Percentiles rank a stretch among this genome's conserved stretches.
Evolutionary conservation across 1,140 invertebrate genomes (phyloP).

Genomic region (Habropoda laboriosa): DNA sequence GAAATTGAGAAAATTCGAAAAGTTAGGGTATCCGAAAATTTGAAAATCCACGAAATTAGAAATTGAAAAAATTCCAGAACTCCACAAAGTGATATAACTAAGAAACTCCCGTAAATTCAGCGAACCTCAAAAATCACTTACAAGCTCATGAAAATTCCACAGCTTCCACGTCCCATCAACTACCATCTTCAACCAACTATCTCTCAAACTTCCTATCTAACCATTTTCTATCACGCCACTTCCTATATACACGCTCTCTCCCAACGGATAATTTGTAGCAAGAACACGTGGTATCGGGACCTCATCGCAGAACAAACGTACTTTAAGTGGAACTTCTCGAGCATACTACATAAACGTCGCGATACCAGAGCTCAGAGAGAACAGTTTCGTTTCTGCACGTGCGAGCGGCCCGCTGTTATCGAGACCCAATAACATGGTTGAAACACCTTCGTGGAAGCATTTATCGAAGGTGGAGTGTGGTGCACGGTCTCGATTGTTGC

Average conservation of each 20-base stretch:
- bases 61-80: too few relatives aligned
- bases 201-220: not conserved
- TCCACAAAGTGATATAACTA: too few relatives aligned
- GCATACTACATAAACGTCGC: slow-evolving; percentile 5
- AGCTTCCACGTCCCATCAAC: not conserved
- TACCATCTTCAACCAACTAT: not conserved
- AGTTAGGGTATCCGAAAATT: not conserved
- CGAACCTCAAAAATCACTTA: too few relatives aligned
- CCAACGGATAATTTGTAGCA: not conserved
- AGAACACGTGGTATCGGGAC: slow-evolving; percentile 1
- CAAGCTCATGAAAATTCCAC: not conserved
- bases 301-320: not conserved
- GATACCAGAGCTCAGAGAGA: not conserved
- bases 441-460: slow-evolving; percentile 26
- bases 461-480: slow-evolving; percentile 12
- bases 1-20: too few relatives aligned
- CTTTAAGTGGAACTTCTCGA: slow-evolving; percentile 11
- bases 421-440: slow-evolving; percentile 17
- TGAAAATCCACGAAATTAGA: not conserved
- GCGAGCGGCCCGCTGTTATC: slow-evolving; percentile 20
- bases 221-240: slow-evolving; percentile 1
- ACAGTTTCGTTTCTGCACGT: slow-evolving; percentile 39
- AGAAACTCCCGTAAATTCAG: too few relatives aligned
- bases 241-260: not conserved
- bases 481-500: slow-evolving; percentile 1